phyloP scores from a whole-genome alignment of 1,140 invertebrate species.

The Drosophila insularis region DNA sequence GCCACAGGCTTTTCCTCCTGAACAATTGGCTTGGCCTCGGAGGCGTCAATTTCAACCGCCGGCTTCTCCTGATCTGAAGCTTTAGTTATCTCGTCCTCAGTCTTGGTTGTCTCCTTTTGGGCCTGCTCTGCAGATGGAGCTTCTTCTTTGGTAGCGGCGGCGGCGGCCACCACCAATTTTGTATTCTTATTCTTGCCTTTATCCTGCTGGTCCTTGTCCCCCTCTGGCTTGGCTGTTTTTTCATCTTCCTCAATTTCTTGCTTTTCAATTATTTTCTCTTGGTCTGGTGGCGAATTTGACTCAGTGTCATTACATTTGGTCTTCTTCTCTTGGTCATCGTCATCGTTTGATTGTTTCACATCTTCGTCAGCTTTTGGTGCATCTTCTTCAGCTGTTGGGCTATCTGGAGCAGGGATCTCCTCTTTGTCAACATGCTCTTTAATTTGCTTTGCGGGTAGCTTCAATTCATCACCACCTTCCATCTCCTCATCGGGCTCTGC shows the following conservation, averaged over 20 bases:
- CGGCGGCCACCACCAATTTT: conserved; percentile 19
- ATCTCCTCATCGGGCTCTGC: conserved; percentile 65
- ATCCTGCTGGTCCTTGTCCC: conserved; percentile 10
- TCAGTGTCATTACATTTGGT: conserved; percentile 30
- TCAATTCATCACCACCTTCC: conserved; percentile 50
- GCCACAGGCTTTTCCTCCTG: conserved; percentile 29
- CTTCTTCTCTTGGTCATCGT: conserved; percentile 27
- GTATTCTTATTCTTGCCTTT: conserved; percentile 8
- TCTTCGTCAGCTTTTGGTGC: conserved; percentile 12
- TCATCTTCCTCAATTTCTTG: conserved; percentile 43
- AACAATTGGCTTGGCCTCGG: conserved; percentile 6
- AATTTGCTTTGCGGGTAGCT: conserved; percentile 31
- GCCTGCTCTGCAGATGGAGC: not conserved
- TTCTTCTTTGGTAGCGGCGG: conserved; percentile 9
- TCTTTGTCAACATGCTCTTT: conserved; percentile 4
- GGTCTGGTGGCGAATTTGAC: not conserved
- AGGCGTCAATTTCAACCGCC: not conserved
- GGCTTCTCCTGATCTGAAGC: conserved; percentile 11
- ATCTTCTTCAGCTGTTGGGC: conserved; percentile 13
- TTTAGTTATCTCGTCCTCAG: conserved; percentile 25
- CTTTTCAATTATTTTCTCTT: conserved; percentile 40
- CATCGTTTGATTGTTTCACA: conserved; percentile 28
- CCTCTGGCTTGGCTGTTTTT: conserved; percentile 30
- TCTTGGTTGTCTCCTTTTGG: conserved; percentile 1
- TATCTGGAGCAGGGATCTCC: conserved; percentile 1